phyloP scores from a whole-genome alignment of 2,113 vertebrate species.

The Pteruthius melanotis region DNA sequence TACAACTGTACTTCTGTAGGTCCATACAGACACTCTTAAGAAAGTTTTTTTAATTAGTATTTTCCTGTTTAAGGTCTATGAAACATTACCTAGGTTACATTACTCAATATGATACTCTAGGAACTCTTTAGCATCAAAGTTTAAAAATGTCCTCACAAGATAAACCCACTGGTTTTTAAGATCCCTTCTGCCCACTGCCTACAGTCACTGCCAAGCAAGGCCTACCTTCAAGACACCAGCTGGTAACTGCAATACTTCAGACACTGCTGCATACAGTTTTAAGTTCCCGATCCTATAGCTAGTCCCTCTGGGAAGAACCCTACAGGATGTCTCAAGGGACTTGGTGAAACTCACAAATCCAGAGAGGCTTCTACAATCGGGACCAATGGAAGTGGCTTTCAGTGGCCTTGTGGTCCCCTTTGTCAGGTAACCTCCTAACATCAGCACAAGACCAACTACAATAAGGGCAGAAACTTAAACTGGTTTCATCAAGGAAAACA shows the following conservation, averaged over 20 bases:
- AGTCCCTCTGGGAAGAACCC: background rate
- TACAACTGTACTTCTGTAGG: background rate
- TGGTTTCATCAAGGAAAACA: background rate
- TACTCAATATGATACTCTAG: background rate
- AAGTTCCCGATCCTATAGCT: background rate
- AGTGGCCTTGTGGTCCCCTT: background rate
- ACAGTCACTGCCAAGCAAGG: background rate
- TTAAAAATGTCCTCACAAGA: background rate
- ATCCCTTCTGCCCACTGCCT: background rate
- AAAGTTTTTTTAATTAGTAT: background rate
- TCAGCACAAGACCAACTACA: background rate
- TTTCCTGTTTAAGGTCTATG: background rate
- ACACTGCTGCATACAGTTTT: background rate
- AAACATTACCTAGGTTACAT: background rate
- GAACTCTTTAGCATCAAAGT: background rate
- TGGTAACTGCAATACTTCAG: background rate
- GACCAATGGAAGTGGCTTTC: background rate
- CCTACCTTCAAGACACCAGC: background rate
- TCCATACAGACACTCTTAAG: background rate
- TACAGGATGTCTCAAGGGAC: background rate
- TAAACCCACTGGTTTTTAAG: background rate
- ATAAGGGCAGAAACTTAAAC: background rate
- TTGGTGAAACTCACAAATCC: background rate
- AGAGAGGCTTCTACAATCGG: background rate
- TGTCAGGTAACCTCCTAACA: background rate